These are phyloP conservation scores for Hydractinia echinata DNA, from an alignment of 30 jellyfish, hydroid and myxozoan species.

Conservation along the genomic window DNA sequence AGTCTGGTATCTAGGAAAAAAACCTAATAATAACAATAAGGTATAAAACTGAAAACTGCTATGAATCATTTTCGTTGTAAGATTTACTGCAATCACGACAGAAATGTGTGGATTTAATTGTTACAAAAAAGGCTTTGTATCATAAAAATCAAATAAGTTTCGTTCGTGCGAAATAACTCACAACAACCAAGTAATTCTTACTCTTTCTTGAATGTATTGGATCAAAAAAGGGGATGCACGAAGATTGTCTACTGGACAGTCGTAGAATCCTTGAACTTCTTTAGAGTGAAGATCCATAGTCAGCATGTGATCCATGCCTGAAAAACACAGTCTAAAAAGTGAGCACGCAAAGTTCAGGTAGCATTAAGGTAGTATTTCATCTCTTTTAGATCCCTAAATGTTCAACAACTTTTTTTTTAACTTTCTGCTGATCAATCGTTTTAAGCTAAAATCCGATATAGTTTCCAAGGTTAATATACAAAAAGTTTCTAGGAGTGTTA, in stretches of 20 bases:
- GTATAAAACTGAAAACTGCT: not conserved
- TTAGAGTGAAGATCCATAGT: slow-evolving; percentile 97
- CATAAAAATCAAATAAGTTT: too few species aligned
- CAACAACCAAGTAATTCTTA: not conserved
- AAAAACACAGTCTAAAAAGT: not conserved
- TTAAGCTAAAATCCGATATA: too few species aligned
- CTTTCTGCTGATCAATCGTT: too few species aligned
- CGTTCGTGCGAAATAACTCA: too few species aligned
- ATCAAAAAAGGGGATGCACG: slow-evolving; percentile 96
- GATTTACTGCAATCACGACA: too few species aligned
- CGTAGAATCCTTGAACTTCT: slow-evolving; percentile 96
- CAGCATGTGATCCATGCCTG: slow-evolving; percentile 93
- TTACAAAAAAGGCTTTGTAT: too few species aligned
- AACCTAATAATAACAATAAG: not conserved
- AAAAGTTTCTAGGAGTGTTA: too few species aligned
- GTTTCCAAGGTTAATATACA: too few species aligned
- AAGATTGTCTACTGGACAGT: slow-evolving; percentile 96
- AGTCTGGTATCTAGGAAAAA: slow-evolving; percentile 70
- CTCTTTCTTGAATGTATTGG: slow-evolving; percentile 96
- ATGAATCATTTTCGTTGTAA: too few species aligned
- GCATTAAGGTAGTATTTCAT: not conserved
- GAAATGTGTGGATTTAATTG: too few species aligned
- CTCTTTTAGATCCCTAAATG: too few species aligned
- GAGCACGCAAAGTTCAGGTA: not conserved
- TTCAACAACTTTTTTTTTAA: too few species aligned